Evolutionary conservation across 2,113 vertebrate species (phyloP).

Genomic region (Ramphastos sulfuratus): DNA sequence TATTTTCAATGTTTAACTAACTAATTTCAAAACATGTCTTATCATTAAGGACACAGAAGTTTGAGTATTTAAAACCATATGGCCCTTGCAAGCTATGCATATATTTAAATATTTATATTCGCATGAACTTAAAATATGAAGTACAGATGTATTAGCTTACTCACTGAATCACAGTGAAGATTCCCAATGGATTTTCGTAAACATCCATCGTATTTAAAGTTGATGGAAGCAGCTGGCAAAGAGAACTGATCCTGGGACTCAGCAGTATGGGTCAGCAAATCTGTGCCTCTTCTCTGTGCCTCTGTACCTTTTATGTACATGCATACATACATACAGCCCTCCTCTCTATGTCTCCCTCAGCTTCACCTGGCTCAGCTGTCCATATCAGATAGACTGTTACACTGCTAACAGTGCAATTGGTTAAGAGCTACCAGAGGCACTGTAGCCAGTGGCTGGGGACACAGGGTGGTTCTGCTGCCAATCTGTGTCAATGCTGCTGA

Average conservation of each 20-base stretch:
- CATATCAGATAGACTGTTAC: slow-evolving; percentile 19
- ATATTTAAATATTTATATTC: slow-evolving; percentile 47
- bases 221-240: slow-evolving; percentile 20
- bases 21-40: slow-evolving; percentile 18
- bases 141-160: slow-evolving; percentile 63
- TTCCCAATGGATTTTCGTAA: slow-evolving; percentile 77
- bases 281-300: slow-evolving; percentile 4
- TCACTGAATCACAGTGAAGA: slow-evolving; percentile 89
- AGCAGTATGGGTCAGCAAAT: neutral
- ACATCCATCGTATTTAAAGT: slow-evolving; percentile 74
- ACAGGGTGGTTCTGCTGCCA: slow-evolving; percentile 67
- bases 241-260: slow-evolving; percentile 22
- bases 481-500: slow-evolving; percentile 79
- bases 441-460: slow-evolving; percentile 67
- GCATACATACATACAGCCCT: neutral
- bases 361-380: slow-evolving; percentile 61
- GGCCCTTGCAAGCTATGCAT: slow-evolving; percentile 41
- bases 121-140: slow-evolving; percentile 25
- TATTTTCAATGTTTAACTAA: slow-evolving; percentile 43
- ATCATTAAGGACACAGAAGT: slow-evolving; percentile 17
- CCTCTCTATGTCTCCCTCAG: slow-evolving; percentile 40
- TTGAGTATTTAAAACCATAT: slow-evolving; percentile 11
- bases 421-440: slow-evolving; percentile 64
- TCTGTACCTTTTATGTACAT: neutral
- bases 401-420: slow-evolving; percentile 59